Evolutionary conservation across 2,797 vertebrate genomes (phyloP), one percentile per base, ranked within the genome.

Genomic region (Lycodopsis pacificus): DNA sequence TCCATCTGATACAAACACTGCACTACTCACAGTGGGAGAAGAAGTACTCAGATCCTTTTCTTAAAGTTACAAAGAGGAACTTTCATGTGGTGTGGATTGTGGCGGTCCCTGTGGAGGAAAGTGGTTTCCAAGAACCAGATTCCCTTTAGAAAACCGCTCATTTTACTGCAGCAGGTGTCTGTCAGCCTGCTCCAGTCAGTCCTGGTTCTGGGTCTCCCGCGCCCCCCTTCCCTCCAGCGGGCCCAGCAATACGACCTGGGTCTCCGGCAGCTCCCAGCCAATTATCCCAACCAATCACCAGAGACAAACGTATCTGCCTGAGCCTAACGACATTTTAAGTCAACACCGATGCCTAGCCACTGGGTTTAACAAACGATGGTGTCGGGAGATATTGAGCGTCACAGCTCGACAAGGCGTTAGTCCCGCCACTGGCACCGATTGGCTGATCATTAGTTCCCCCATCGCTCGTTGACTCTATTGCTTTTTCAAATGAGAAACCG

Each of bases 1-100:
- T 64, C 30, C 49, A 73, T n/a, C 57, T 36, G n/a, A 70, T 32
- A 32, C 19, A 74, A 46, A 68, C 27, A 54, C 20, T 9, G 22
- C 75, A 25, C 58, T 22, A 51, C 15, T 11, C 30, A 38, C 11
- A 63, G 42, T 3, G 17, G 2, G 42, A 25, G 15, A 32, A 56
- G 46, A 54, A 13, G 34, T 13, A 27, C 34, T 7, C n/a, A 67
- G 36, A 54, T 58, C 8, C 6, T 19, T 15, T 36, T 20, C 6
- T 59, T 40, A 25, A 54, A 54, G 51, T 54, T 25, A 54, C 22
- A 13, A 25, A 4, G 22, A 14, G 51, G 22, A 27, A 54, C 51
- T 54, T 5, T 22, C n/a, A 22, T 22, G 12, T 11, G 48, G 5
- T 12, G 46, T 19, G 19, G 44, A 46, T 9, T 48, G 7, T 48